Evolutionary conservation across 2,113 vertebrate genomes (phyloP).

Genomic region (Isurus oxyrinchus): DNA sequence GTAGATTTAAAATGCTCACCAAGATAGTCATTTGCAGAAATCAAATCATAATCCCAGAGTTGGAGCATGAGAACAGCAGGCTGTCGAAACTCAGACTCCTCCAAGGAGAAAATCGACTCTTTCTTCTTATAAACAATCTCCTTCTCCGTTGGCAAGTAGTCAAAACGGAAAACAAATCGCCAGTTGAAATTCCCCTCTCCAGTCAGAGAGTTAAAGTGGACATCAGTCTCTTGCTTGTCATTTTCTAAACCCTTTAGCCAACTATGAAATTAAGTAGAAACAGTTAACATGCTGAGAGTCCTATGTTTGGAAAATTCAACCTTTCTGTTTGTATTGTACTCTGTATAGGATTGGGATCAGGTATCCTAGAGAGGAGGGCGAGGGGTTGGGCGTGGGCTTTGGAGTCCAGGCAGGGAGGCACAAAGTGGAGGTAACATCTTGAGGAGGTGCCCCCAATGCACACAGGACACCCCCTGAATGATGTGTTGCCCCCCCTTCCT

Average conservation of each 20-base stretch:
- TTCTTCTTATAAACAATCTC: slow-evolving; percentile 77
- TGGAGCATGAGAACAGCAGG: slow-evolving; percentile 77
- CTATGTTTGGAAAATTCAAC: background rate
- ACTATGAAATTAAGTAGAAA: slow-evolving; percentile 53
- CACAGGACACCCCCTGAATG: too few species aligned
- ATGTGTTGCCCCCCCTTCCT: too few species aligned
- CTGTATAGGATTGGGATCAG: too few species aligned
- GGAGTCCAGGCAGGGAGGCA: too few species aligned
- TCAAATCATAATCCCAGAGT: slow-evolving; percentile 89
- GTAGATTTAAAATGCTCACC: slow-evolving; percentile 53
- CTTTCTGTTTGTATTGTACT: too few species aligned
- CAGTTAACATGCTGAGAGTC: background rate
- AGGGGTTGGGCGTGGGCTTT: too few species aligned
- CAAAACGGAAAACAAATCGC: slow-evolving; percentile 83
- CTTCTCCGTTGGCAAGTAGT: slow-evolving; percentile 83
- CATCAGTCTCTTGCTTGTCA: slow-evolving; percentile 86
- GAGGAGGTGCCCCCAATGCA: too few species aligned
- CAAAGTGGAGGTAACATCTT: too few species aligned
- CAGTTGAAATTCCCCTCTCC: slow-evolving; percentile 96
- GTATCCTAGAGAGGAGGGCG: too few species aligned
- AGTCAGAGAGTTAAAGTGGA: slow-evolving; percentile 89
- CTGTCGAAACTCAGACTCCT: slow-evolving; percentile 78
- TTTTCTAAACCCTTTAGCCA: slow-evolving; percentile 84
- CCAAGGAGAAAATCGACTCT: slow-evolving; percentile 81
- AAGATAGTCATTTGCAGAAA: slow-evolving; percentile 83